A percentile compares a stretch with the other conserved stretches of the same genome.
phyloP scores from a whole-genome alignment of 2,888 invertebrate species.

The Rhyacophila evoluta region DNA sequence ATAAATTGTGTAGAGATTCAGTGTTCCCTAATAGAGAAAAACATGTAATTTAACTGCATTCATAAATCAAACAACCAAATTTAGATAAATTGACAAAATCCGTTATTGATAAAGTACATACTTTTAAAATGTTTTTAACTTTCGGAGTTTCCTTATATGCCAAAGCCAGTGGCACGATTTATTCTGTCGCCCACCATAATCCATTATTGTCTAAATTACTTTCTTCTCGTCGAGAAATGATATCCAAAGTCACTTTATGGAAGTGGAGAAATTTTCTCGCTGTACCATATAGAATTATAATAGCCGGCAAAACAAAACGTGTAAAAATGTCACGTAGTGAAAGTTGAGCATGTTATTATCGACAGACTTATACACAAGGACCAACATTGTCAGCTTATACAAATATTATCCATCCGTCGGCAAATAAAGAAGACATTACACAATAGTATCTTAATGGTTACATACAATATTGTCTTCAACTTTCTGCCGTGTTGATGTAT shows the following conservation, averaged over 20 bases:
- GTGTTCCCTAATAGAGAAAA: too few species aligned
- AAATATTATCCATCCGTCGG: neutral
- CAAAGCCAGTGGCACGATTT: neutral
- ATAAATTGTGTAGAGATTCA: too few species aligned
- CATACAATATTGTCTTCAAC: too few species aligned
- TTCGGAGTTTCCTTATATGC: neutral
- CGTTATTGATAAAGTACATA: too few species aligned
- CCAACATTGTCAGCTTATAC: neutral
- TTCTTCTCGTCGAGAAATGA: conserved; percentile 30
- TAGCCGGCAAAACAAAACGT: conserved; percentile 16
- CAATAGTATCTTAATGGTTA: too few species aligned
- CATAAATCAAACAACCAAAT: too few species aligned
- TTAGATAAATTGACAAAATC: too few species aligned
- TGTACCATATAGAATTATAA: conserved; percentile 25
- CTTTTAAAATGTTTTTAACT: too few species aligned
- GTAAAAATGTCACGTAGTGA: conserved; percentile 50
- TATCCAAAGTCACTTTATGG: conserved; percentile 30
- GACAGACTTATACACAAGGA: neutral
- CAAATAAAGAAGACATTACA: neutral
- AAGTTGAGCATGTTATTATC: conserved; percentile 33
- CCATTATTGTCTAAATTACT: conserved; percentile 27
- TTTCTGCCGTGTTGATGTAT: too few species aligned
- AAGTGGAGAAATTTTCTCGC: conserved; percentile 36
- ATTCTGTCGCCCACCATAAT: neutral
- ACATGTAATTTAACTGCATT: too few species aligned